Evolutionary conservation across 1,140 invertebrate genomes (phyloP), one percentile per base, ranked within the genome.

Genomic region (Drosophila rhopaloa): DNA sequence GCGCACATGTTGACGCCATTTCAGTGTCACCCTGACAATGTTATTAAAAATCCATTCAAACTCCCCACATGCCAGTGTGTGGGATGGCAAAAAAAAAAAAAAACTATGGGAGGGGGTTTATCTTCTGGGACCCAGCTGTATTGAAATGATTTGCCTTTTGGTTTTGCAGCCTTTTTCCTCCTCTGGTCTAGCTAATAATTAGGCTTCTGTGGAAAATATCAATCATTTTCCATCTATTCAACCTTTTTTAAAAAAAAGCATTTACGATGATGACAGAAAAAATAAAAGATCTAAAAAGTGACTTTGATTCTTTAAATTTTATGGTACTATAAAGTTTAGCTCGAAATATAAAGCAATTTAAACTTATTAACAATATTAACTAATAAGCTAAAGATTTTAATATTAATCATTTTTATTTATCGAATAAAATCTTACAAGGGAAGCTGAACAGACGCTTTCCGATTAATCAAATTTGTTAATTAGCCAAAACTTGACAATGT

Each of bases 11-110:
- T 88, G 79, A 88, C 79, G 66, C 75, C 74, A 68, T 71, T 78
- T 78, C 58, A 58, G 74, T 77, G 75, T 77, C 63, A 70, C 65
- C 65, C 76, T 89, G 74, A 89, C 84, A 84, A 84, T 81, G 84
- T 89, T 89, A 89, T 89, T 89, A 89, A 89, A 89, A 89, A 90
- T 82, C 79, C 76, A 89, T 89, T 89, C 80, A 75, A 86, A 81
- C 68, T 65, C 79, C 73, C 19, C 72, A 57, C 72, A 75, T 57
- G 58, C 62, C 50, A 43, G n/a, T 32, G 38, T 44, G 47, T 29
- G 35, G 50, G 44, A 14, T 37, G 11, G 27, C 27, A 40, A 16
- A 54, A 53, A 48, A 37, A 48, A 37, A 16, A 37, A 47, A 40
- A 35, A 51, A 7, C 10, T 35, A 2, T 9, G 2, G 24, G 0